These are phyloP conservation scores for Tinea semifulvella DNA, from an alignment of 2,888 invertebrate genomes.

Conservation along the genomic window DNA sequence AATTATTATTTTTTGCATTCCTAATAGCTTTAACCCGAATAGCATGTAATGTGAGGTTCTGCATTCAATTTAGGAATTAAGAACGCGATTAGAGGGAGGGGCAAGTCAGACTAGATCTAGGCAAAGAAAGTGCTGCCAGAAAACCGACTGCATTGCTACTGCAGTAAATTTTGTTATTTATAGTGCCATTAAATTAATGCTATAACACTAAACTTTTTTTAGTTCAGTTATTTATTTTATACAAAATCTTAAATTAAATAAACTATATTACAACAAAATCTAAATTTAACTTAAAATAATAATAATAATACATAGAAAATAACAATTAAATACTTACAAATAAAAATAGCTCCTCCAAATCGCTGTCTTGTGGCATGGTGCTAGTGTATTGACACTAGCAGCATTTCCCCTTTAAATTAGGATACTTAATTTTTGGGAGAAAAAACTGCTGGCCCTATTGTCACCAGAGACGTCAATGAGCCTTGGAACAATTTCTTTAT, in stretches of 20 bases:
- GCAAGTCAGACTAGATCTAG: constrained; percentile 8
- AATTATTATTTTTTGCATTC: no score
- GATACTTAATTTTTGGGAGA: no score
- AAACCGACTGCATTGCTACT: constrained; percentile 11
- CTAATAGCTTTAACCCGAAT: constrained; percentile 1
- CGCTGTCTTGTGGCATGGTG: no score
- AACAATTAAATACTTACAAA: no score
- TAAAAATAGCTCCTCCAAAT: no score
- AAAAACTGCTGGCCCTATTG: no score
- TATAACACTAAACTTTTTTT: neutral
- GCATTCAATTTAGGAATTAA: constrained; percentile 5
- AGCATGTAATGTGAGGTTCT: neutral
- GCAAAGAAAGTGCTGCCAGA: neutral
- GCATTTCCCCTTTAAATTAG: no score
- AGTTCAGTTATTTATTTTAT: neutral
- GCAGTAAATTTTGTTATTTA: constrained; percentile 5
- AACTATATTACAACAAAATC: neutral
- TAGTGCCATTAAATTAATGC: neutral
- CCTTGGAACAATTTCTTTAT: no score
- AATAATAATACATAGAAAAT: no score
- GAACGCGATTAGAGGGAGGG: constrained; percentile 9
- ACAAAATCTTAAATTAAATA: neutral
- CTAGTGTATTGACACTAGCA: no score
- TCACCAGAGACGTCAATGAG: no score
- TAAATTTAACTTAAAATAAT: neutral